Evolutionary conservation across 2,113 vertebrate genomes (phyloP).

Genomic region (Anthoscopus minutus): DNA sequence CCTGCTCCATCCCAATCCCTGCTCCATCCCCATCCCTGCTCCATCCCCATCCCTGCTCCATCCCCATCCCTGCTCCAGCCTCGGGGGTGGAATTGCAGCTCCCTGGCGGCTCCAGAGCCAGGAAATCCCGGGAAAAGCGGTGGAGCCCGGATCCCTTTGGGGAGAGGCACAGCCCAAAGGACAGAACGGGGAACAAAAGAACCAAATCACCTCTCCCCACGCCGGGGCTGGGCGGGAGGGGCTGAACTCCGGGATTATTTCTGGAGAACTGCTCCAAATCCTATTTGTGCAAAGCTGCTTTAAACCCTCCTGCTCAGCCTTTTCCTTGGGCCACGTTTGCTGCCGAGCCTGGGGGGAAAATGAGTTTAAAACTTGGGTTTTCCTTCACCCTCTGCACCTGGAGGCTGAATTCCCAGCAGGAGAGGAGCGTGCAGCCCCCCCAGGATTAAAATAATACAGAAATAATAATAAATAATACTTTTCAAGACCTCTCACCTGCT

Average conservation of each 20-base stretch:
- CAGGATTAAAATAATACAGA: background rate
- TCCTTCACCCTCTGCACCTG: background rate
- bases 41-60: too few species aligned
- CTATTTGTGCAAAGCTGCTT: conserved; percentile 43
- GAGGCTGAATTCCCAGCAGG: background rate
- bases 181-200: background rate
- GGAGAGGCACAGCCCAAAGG: rapidly evolving
- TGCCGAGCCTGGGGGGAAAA: background rate
- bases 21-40: too few species aligned
- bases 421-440: background rate
- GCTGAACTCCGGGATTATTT: background rate
- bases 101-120: background rate
- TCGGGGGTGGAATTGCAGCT: background rate
- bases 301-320: background rate
- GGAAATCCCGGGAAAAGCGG: background rate
- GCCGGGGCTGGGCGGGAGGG: background rate
- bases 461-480: background rate
- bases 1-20: too few species aligned
- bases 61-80: background rate
- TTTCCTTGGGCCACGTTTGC: rapidly evolving
- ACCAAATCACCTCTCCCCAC: background rate
- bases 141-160: background rate
- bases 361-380: background rate
- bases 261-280: conserved; percentile 6
- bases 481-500: background rate